Evolutionary conservation across 2,888 invertebrate genomes (phyloP), one percentile per base, ranked within the genome.

Genomic region (Eumacrocentrus americanus): DNA sequence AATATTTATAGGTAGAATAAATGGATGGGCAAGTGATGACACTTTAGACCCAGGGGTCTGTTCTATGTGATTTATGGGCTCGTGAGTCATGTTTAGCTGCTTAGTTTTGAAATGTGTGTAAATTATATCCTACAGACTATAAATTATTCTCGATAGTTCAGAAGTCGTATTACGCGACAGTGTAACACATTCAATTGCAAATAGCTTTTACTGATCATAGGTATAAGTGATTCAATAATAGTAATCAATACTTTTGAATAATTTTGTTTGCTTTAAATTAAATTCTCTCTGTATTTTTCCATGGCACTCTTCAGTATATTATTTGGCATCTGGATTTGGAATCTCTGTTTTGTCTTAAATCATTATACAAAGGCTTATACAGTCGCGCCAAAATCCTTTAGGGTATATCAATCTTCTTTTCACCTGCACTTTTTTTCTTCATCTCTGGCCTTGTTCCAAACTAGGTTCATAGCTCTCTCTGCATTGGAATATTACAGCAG

Each of bases 351-450:
- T n/a, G n/a, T n/a, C n/a, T n/a, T n/a, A n/a, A n/a, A n/a, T n/a
- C n/a, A n/a, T n/a, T n/a, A n/a, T n/a, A n/a, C 5, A 29, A 9
- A 29, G 29, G 29, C 9, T 29, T 4, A 29, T 23, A 14, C 23
- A 29, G 18, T 34, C n/a, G 25, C 38, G 37, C 20, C 23, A 53
- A 54, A 58, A 47, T 50, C 37, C 29, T 23, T 11, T 16, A 18
- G 7, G 5, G 12, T 11, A n/a, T 42, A 60, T 62, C 46, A 62
- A 60, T 65, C 62, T 61, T 62, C 46, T 65, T 60, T 53, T 46
- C 56, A 58, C 56, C 60, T 16, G 50, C 40, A 40, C 42, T 37
- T 60, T 58, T 57, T 62, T 63, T 52, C 60, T 61, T 60, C 50
- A 38, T 55, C 23, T 65, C 63, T 59, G 61, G 61, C 9, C 22